Conservation (phyloP, 2,888 invertebrate genomes). For the Xylota segnis region DNA sequence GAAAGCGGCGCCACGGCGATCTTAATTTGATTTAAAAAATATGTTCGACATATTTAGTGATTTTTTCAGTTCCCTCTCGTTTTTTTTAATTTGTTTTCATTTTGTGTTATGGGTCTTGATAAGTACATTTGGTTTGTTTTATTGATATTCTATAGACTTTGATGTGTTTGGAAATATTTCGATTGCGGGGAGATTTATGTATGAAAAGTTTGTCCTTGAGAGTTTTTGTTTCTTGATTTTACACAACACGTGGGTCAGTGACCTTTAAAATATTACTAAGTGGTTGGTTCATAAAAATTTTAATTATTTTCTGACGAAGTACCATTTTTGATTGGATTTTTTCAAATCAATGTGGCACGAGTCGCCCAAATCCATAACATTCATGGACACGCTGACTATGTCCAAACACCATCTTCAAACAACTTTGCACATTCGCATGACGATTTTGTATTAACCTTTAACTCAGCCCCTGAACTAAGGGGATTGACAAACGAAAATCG, state of each 20-base stretch:
- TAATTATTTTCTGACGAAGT: neutral
- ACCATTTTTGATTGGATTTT: too few relatives aligned
- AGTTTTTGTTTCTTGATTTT: neutral
- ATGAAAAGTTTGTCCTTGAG: neutral
- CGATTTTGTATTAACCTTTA: too few relatives aligned
- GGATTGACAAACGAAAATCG: too few relatives aligned
- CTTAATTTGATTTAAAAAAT: neutral
- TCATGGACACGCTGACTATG: too few relatives aligned
- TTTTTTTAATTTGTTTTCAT: neutral
- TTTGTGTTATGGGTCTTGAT: neutral
- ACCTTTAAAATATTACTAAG: neutral
- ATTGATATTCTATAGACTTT: neutral
- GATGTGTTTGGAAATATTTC: neutral
- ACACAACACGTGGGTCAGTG: neutral
- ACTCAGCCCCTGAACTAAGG: too few relatives aligned
- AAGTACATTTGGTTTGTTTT: neutral
- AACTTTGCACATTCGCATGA: too few relatives aligned
- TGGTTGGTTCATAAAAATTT: too few relatives aligned
- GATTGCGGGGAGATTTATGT: neutral
- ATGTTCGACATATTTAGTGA: neutral
- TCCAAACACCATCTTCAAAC: too few relatives aligned
- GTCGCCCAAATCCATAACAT: too few relatives aligned
- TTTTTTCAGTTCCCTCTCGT: neutral
- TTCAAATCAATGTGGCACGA: too few relatives aligned
- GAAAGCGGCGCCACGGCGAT: neutral